These are phyloP conservation scores for Lutraria rhynchaena DNA, from an alignment of 1,140 invertebrate species.

Conservation along the genomic window DNA sequence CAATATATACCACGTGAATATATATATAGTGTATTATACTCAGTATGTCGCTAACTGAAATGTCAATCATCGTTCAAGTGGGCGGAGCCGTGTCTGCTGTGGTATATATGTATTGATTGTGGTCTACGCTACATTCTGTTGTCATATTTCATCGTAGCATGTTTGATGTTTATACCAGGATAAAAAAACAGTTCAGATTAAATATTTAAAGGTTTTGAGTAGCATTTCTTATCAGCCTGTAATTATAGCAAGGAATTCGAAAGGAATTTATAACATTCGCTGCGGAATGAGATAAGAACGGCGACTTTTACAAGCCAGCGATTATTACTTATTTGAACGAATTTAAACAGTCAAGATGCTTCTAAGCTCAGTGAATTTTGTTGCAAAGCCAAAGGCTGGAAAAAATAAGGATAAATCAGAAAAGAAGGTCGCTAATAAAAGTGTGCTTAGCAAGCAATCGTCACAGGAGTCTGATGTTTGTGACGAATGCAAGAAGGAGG, in stretches of 20 bases:
- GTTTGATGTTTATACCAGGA: too few species aligned
- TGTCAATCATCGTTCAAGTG: too few species aligned
- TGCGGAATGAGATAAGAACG: background rate
- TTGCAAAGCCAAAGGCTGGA: conserved; percentile 34
- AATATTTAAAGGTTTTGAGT: too few species aligned
- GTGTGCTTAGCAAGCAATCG: background rate
- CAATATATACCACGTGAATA: too few species aligned
- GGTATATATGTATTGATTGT: too few species aligned
- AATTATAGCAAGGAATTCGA: background rate
- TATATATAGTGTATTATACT: too few species aligned
- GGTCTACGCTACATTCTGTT: too few species aligned
- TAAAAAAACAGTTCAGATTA: too few species aligned
- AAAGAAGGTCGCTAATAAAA: conserved; percentile 9
- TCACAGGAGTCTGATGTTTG: background rate
- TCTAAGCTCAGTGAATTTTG: conserved; percentile 51
- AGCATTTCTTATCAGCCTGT: background rate
- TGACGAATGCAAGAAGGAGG: conserved; percentile 28
- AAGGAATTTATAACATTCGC: background rate
- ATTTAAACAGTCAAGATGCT: conserved; percentile 19
- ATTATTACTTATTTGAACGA: background rate
- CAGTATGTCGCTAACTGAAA: too few species aligned
- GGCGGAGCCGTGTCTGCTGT: too few species aligned
- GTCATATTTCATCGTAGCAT: too few species aligned
- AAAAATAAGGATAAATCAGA: conserved; percentile 37
- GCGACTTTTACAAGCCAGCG: background rate